Percentiles rank a stretch among this genome's conserved stretches.
These are phyloP conservation scores for Brachionus calyciflorus DNA, from an alignment of 1,140 invertebrate genomes.

Conservation along the genomic window DNA sequence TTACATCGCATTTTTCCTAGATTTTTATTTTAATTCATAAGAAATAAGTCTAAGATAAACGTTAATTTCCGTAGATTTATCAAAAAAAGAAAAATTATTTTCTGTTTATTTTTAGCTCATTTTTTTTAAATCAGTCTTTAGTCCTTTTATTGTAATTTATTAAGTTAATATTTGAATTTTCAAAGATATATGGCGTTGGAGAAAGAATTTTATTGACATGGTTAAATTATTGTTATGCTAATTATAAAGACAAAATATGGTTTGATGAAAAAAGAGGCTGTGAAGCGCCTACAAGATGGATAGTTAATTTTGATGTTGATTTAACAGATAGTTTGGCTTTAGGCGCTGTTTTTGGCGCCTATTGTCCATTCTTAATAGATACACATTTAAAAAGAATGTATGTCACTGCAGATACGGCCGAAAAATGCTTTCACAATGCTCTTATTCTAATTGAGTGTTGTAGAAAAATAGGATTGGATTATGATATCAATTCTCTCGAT, in stretches of 20 bases:
- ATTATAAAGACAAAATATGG: conserved; percentile 56
- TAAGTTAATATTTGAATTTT: neutral
- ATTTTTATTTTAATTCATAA: too few species aligned
- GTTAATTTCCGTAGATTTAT: too few species aligned
- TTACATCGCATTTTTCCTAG: too few species aligned
- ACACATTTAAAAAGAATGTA: conserved; percentile 58
- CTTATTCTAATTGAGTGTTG: conserved; percentile 50
- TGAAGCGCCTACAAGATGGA: conserved; percentile 57
- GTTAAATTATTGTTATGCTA: conserved; percentile 60
- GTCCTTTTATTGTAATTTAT: too few species aligned
- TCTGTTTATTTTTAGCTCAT: too few species aligned
- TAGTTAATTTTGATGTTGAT: conserved; percentile 62
- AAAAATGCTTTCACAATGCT: conserved; percentile 61
- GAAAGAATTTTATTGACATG: conserved; percentile 60
- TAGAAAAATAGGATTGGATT: conserved; percentile 54
- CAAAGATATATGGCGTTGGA: conserved; percentile 53
- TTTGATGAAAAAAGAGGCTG: conserved; percentile 53
- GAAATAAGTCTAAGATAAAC: too few species aligned
- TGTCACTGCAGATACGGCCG: conserved; percentile 55
- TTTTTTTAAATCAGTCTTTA: too few species aligned
- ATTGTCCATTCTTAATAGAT: conserved; percentile 59
- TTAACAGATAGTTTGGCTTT: conserved; percentile 60
- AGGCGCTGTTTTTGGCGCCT: conserved; percentile 56
- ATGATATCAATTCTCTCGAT: conserved; percentile 60
- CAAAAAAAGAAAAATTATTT: too few species aligned